These are phyloP conservation scores for Chaenogobius annularis DNA, from an alignment of 2,113 vertebrate species.

Conservation along the genomic window DNA sequence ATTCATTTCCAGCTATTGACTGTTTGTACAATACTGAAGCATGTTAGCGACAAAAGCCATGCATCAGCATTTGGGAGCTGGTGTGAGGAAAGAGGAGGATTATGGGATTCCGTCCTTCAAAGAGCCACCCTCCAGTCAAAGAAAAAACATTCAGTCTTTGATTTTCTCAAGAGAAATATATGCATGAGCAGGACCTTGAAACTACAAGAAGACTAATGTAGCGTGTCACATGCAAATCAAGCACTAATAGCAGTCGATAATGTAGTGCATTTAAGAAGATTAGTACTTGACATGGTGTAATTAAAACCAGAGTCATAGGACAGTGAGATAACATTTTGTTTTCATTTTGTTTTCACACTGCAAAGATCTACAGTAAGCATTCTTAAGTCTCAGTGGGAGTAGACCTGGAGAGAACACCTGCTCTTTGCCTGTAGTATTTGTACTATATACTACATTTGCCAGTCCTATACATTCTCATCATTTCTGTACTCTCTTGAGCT, in stretches of 20 bases:
- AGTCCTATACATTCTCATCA: neutral
- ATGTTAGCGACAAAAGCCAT: constrained; percentile 36
- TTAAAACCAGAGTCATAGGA: constrained; percentile 28
- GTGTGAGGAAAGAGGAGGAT: constrained; percentile 55
- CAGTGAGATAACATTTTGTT: constrained; percentile 2
- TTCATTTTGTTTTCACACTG: constrained; percentile 18
- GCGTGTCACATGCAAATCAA: constrained; percentile 53
- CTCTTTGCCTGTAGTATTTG: constrained; percentile 21
- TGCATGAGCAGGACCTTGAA: constrained; percentile 59
- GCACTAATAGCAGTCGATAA: constrained; percentile 54
- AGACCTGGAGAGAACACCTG: constrained; percentile 15
- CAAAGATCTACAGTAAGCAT: constrained; percentile 3
- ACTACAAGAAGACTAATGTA: constrained; percentile 51
- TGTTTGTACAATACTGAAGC: constrained; percentile 19
- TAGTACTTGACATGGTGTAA: constrained; percentile 48
- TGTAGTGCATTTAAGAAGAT: constrained; percentile 56
- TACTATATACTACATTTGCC: constrained; percentile 26
- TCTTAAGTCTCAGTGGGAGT: constrained; percentile 20
- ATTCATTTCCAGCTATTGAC: constrained; percentile 11
- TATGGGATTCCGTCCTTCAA: constrained; percentile 69
- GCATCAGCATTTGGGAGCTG: constrained; percentile 55
- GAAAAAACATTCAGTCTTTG: constrained; percentile 42
- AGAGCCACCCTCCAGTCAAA: constrained; percentile 61
- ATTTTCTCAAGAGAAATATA: constrained; percentile 59
- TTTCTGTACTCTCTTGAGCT: neutral